These are phyloP conservation scores for Axis porcinus DNA, from an alignment of 2,113 vertebrate genomes.

Conservation along the genomic window DNA sequence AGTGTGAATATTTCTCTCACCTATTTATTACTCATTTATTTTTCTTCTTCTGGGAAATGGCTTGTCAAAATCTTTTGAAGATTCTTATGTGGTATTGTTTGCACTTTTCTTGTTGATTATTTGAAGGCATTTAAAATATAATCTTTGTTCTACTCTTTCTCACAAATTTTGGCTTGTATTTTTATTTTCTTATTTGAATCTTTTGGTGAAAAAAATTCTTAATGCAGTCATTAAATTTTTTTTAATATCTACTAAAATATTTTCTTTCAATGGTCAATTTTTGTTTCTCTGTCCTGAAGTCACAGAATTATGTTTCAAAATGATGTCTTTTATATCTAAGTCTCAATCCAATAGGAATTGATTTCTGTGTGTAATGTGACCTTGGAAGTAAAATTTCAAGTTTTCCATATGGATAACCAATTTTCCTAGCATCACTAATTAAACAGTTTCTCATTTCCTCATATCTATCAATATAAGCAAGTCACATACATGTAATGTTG, in stretches of 20 bases:
- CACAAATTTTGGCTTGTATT: background rate
- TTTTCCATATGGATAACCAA: background rate
- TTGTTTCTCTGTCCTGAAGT: background rate
- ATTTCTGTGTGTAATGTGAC: background rate
- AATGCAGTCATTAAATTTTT: background rate
- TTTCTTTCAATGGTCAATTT: background rate
- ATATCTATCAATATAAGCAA: background rate
- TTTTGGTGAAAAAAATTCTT: constrained; percentile 18
- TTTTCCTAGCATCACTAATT: constrained; percentile 1
- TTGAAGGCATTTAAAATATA: background rate
- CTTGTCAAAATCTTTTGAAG: background rate
- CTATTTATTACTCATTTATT: background rate
- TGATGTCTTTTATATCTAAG: constrained; percentile 3
- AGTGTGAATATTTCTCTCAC: background rate
- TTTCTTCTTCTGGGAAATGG: background rate
- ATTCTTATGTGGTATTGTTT: background rate
- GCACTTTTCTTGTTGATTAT: background rate
- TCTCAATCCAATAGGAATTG: background rate
- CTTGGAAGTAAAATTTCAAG: constrained; percentile 4
- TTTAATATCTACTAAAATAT: background rate
- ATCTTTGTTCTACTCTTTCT: background rate
- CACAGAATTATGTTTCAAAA: background rate
- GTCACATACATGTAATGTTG: background rate
- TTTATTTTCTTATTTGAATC: background rate
- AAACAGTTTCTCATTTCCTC: background rate